Percentiles rank a stretch among this genome's conserved stretches.
phyloP scores from a whole-genome alignment of 2,888 invertebrate species.

The Dryomyza anilis region DNA sequence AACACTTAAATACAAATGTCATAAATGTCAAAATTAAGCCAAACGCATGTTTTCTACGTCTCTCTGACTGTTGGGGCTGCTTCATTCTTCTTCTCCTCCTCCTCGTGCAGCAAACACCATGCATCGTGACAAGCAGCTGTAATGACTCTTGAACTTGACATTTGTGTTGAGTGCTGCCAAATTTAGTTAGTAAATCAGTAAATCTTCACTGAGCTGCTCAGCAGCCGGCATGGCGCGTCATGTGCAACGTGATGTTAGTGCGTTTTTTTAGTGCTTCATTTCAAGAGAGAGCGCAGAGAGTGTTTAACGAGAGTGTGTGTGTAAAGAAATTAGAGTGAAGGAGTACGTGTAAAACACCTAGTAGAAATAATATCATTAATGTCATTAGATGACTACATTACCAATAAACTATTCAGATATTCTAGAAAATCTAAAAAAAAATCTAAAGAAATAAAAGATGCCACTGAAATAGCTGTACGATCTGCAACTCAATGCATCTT shows the following conservation, averaged over 20 bases:
- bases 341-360: background rate
- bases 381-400: too few relatives aligned
- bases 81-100: background rate
- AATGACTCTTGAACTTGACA: conserved; percentile 52
- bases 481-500: too few relatives aligned
- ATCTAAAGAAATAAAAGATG: too few relatives aligned
- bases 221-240: too few relatives aligned
- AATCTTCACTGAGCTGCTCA: too few relatives aligned
- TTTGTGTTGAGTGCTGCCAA: conserved; percentile 42
- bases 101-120: background rate
- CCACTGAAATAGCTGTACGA: too few relatives aligned
- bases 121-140: conserved; percentile 42
- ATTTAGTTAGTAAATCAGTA: conserved; percentile 41
- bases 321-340: background rate
- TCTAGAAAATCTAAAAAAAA: too few relatives aligned
- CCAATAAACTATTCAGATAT: too few relatives aligned
- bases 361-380: background rate
- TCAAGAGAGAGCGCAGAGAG: background rate
- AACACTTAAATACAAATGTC: too few relatives aligned
- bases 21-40: too few relatives aligned
- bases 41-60: background rate
- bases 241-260: too few relatives aligned
- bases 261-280: background rate
- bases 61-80: background rate
- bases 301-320: background rate